A percentile compares a stretch with the other conserved stretches of the same genome.
These are phyloP conservation scores for Talpa occidentalis DNA, from an alignment of 2,113 vertebrate genomes.

Conservation along the genomic window DNA sequence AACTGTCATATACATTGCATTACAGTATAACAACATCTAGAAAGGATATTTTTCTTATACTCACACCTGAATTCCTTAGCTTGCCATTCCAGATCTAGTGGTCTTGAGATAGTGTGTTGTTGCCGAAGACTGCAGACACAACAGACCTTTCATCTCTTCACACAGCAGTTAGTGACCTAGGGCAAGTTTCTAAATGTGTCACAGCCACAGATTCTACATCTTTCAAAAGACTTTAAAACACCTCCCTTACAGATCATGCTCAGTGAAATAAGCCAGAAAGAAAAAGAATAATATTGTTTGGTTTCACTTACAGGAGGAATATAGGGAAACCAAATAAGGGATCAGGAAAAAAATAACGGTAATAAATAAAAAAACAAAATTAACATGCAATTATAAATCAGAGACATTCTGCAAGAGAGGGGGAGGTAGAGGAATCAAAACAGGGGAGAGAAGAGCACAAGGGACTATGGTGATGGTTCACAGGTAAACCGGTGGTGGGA, in stretches of 20 bases:
- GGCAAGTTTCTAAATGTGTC: slow-evolving; percentile 11
- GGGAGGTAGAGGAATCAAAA: too few relatives aligned
- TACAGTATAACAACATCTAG: neutral
- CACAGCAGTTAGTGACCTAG: neutral
- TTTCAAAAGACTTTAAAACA: neutral
- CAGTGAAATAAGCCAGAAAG: too few relatives aligned
- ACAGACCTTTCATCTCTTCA: neutral
- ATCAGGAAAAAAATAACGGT: too few relatives aligned
- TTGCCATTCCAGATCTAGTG: neutral
- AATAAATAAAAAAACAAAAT: too few relatives aligned
- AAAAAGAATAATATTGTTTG: too few relatives aligned
- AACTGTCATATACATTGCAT: slow-evolving; percentile 20
- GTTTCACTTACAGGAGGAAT: too few relatives aligned
- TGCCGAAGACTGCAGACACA: neutral
- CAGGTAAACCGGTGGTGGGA: too few relatives aligned
- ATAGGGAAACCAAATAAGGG: too few relatives aligned
- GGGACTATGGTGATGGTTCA: too few relatives aligned
- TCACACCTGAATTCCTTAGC: neutral
- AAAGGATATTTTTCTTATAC: neutral
- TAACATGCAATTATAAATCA: too few relatives aligned
- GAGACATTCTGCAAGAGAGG: too few relatives aligned
- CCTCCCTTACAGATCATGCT: neutral
- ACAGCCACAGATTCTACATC: neutral
- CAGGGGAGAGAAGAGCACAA: too few relatives aligned
- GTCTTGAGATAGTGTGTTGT: neutral